Evolutionary conservation across 2,888 invertebrate species (phyloP).

Genomic region (Harmothoe impar): DNA sequence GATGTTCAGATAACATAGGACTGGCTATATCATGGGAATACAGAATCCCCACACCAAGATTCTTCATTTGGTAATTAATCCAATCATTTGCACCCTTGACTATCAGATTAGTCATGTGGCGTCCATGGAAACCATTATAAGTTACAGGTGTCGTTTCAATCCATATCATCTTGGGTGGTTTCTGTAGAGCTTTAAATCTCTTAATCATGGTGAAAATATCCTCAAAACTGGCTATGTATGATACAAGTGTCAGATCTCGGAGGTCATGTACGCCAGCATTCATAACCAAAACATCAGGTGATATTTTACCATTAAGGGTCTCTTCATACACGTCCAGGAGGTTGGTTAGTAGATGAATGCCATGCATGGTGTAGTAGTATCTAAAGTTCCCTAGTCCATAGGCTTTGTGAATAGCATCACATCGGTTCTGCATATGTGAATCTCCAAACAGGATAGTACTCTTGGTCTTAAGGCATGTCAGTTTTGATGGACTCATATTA

Average conservation of each 20-base stretch:
- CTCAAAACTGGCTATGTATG: not conserved
- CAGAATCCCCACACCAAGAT: not conserved
- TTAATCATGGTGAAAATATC: not conserved
- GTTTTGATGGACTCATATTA: not conserved
- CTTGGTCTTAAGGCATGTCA: not conserved
- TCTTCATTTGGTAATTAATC: not conserved
- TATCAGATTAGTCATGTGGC: not conserved
- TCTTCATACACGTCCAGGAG: not conserved
- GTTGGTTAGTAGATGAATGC: not conserved
- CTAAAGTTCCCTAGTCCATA: not conserved
- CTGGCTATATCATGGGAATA: not conserved
- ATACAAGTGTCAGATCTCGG: not conserved
- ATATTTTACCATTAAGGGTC: not conserved
- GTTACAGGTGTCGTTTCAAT: not conserved
- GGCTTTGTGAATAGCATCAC: not conserved
- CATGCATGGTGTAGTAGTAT: not conserved
- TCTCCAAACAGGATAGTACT: not conserved
- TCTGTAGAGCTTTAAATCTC: not conserved
- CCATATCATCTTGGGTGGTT: not conserved
- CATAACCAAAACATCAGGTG: not conserved
- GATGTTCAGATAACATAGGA: no score
- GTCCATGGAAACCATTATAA: not conserved
- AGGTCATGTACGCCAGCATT: slow-evolving; percentile 13
- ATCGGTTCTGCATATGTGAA: not conserved
- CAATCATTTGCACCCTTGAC: not conserved